Base-by-base conservation (phyloP, 2,797 vertebrate genomes). In the Anomalospiza imberbis region DNA sequence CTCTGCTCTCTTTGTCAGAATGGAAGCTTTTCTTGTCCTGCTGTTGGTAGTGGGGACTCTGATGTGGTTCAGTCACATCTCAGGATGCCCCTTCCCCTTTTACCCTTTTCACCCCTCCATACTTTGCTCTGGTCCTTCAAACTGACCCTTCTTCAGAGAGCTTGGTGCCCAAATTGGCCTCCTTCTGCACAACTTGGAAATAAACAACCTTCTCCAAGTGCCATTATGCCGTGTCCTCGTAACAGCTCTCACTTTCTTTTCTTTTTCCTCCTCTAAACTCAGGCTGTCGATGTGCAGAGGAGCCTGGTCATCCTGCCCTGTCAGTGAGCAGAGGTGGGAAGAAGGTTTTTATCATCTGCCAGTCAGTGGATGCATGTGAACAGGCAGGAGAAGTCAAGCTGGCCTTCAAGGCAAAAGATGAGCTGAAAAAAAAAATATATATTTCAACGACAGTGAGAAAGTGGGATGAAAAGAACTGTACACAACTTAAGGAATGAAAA, bases 261-360 rank as follows among this genome's bases (percentile, higher is more conserved):
- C 26, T 48, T 45, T 26, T 21, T 45, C 47, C 63, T 55, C 19
- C n/a, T 81, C 80, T 55, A 53, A 62, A 17, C 17, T 7, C 16
- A 6, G 32, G 10, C 55, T 74, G 26, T 55, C 0, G 2, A 5
- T 2, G 1, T n/a, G 19, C 26, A 32, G 25, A 57, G 24, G 13
- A 83, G 34, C 26, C 15, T 1, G 5, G 10, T 13, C 0, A 0
- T n/a, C 61, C 58, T 8, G 7, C 28, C 62, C 44, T 53, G 42
- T 38, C 50, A 28, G 13, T 10, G 44, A 12, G 26, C 44, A 73
- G 42, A 13, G 29, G 24, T 55, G 36, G 28, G 45, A 65, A 47
- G 48, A 29, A 48, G 14, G 5, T 21, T 91, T 95, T 92, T 58
- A 13, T 70, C 61, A 15, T 17, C 32, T 81, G 16, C 24, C 34